These are phyloP conservation scores for Apogon talboti DNA, from an alignment of 2,797 vertebrate species.

Conservation along the genomic window DNA sequence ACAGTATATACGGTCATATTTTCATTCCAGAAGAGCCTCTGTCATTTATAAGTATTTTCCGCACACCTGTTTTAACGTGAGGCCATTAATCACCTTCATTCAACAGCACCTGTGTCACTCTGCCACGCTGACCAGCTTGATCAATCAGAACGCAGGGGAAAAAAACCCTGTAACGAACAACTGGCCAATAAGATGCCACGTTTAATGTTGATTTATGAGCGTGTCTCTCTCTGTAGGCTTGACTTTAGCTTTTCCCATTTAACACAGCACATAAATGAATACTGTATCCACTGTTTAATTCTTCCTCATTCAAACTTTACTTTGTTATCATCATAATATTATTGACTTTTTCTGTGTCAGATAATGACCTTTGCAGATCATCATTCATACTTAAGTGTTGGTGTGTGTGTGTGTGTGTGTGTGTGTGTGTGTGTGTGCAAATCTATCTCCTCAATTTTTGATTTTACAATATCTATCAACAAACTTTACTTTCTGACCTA, in stretches of 20 bases:
- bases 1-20: conserved; percentile 16
- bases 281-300: conserved; percentile 57
- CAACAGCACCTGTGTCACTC: conserved; percentile 70
- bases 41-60: conserved; percentile 34
- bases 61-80: conserved; percentile 69
- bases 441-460: neutral
- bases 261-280: conserved; percentile 36
- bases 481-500: neutral
- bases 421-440: neutral
- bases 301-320: conserved; percentile 44
- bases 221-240: conserved; percentile 39
- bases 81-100: conserved; percentile 74
- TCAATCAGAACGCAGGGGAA: conserved; percentile 58
- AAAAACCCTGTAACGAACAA: conserved; percentile 54
- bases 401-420: neutral
- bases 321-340: conserved; percentile 59
- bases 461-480: neutral
- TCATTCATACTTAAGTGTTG: conserved; percentile 63
- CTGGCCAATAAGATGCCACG: conserved; percentile 59
- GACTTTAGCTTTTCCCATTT: conserved; percentile 44
- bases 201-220: conserved; percentile 75
- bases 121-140: conserved; percentile 56
- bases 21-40: conserved; percentile 30
- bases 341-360: conserved; percentile 60
- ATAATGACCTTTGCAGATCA: conserved; percentile 57